Conservation (phyloP, 2,113 vertebrate genomes). For the Cephalopterus ornatus region DNA sequence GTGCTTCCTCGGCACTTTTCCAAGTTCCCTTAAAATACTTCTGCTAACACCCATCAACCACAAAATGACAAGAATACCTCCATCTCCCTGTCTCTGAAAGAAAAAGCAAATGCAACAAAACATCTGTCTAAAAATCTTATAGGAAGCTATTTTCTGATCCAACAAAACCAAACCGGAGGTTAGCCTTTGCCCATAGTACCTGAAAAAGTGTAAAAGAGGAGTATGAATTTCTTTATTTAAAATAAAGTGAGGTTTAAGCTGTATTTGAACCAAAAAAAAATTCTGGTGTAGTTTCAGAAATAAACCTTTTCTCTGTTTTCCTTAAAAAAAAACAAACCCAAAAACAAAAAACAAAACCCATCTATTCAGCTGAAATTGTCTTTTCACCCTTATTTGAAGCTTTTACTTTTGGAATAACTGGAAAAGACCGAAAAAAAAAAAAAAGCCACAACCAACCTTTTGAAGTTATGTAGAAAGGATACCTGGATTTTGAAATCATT, state of each 20-base stretch:
- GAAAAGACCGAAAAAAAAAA: not conserved
- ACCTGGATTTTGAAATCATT: not conserved
- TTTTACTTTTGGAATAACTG: not conserved
- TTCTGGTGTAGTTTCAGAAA: not conserved
- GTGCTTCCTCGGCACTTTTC: constrained; percentile 15
- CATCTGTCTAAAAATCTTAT: not conserved
- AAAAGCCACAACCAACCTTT: not conserved
- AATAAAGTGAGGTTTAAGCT: not conserved
- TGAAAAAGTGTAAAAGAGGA: not conserved
- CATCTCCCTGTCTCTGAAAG: not conserved
- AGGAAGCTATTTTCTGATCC: constrained; percentile 10
- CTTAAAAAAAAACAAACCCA: not conserved
- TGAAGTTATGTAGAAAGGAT: not conserved
- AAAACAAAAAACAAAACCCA: no score
- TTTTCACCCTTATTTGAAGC: not conserved
- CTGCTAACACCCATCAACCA: constrained; percentile 41
- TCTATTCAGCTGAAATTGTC: not conserved
- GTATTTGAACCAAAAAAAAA: not conserved
- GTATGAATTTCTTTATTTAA: not conserved
- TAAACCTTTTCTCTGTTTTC: not conserved
- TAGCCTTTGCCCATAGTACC: not conserved
- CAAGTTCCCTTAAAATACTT: constrained; percentile 54
- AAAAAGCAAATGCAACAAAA: constrained; percentile 1
- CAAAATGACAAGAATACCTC: constrained; percentile 21
- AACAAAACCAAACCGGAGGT: not conserved